Conservation (phyloP, 1,140 invertebrate genomes). For the Eubasilissa regina region DNA sequence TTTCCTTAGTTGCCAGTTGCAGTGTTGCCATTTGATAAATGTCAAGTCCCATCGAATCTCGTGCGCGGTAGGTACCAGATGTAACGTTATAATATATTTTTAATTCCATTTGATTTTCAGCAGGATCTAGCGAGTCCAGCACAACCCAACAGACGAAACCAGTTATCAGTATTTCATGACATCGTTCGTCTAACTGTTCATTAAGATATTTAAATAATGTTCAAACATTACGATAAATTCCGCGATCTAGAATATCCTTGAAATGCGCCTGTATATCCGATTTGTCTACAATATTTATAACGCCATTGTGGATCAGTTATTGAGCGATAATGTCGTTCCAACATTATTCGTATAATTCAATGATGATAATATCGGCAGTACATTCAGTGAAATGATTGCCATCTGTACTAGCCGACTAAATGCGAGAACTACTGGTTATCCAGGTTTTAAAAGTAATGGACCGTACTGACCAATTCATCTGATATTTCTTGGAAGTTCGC, state of each 20-base stretch:
- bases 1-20: no score
- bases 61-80: no score
- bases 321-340: slow-evolving; percentile 6
- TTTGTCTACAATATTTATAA: slow-evolving; percentile 21
- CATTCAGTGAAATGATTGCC: slow-evolving; percentile 19
- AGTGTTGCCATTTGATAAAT: no score
- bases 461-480: neutral
- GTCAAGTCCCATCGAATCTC: no score
- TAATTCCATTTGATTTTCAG: no score
- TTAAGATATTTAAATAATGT: slow-evolving; percentile 3
- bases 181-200: slow-evolving; percentile 8
- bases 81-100: no score
- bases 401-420: slow-evolving; percentile 8
- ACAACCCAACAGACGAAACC: no score
- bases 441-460: slow-evolving; percentile 13
- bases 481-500: no score
- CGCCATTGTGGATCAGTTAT: neutral
- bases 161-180: no score
- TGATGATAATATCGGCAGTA: slow-evolving; percentile 12
- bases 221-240: slow-evolving; percentile 14
- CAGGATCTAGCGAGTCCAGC: no score
- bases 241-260: neutral
- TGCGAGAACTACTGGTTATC: slow-evolving; percentile 8
- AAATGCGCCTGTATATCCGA: slow-evolving; percentile 19
- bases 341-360: slow-evolving; percentile 11